Base-by-base conservation (phyloP, 1,140 invertebrate species). In the Gonioctena quinquepunctata region DNA sequence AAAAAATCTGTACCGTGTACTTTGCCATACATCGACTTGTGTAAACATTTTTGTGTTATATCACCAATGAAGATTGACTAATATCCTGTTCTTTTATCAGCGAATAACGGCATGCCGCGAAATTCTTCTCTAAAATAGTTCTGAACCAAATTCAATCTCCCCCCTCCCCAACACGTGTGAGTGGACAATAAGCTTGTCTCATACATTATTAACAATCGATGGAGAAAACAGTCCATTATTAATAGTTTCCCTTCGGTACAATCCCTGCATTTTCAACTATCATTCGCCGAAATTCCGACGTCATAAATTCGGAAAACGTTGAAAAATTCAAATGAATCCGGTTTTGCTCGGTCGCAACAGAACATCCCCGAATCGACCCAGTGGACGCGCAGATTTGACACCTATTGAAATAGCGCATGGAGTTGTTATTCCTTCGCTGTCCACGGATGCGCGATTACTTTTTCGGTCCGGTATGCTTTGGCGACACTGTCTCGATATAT, bases 401-500 rank as follows among this genome's bases (percentile, higher is more conserved):
- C 33, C 33, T 42, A 42, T 42, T n/a, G 33, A 42, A 4, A 2
- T 42, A 11, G 2, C 33, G 33, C 33, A 13, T 42, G 16, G 33
- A 42, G 33, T 2, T n/a, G 3, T 13, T 42, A 42, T 42, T n/a
- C 33, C 16, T n/a, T 8, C 33, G 33, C 3, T n/a, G 5, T n/a
- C 16, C 16, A 0, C 33, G 16, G 11, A n/a, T n/a, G 13, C 0
- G 11, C 16, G 33, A n/a, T 42, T 11, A 42, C 33, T 11, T 42
- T 42, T 42, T n/a, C 11, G 33, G 33, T 42, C 16, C 11, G 5
- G 33, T 1, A 42, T n/a, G 33, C 11, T 42, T 42, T n/a, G 33
- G 18, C 13, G 50, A 18, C 50, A 21, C 6, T 18, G 50, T 75
- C 76, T 74, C 75, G 71, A 80, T 81, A 76, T 76, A 74, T 81